These are phyloP conservation scores for Naso thynnoides DNA, from an alignment of 2,797 vertebrate genomes.

Conservation along the genomic window DNA sequence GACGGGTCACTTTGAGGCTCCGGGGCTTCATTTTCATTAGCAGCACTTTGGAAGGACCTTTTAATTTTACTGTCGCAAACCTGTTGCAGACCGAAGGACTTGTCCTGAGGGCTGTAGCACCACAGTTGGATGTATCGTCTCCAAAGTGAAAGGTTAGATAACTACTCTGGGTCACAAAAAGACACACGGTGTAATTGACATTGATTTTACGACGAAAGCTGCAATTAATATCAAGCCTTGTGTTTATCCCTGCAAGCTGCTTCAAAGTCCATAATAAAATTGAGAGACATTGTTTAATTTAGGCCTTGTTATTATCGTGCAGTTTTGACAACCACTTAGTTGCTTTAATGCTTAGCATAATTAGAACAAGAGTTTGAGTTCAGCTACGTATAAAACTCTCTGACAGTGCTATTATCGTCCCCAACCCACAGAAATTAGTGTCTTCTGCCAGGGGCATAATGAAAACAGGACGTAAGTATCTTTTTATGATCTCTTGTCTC, in stretches of 20 bases:
- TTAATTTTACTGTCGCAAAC: slow-evolving; percentile 77
- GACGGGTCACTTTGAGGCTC: slow-evolving; percentile 53
- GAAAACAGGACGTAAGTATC: slow-evolving; percentile 54
- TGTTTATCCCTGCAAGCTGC: slow-evolving; percentile 70
- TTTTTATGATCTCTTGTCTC: slow-evolving; percentile 62
- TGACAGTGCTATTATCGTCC: slow-evolving; percentile 75
- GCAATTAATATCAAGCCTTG: slow-evolving; percentile 78
- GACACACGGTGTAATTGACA: slow-evolving; percentile 71
- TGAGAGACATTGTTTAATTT: slow-evolving; percentile 75
- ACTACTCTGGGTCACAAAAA: slow-evolving; percentile 61
- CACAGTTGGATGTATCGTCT: slow-evolving; percentile 69
- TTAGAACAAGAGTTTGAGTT: slow-evolving; percentile 71
- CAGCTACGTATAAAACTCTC: slow-evolving; percentile 70
- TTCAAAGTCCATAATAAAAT: slow-evolving; percentile 69
- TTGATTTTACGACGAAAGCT: slow-evolving; percentile 82
- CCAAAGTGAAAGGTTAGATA: slow-evolving; percentile 70
- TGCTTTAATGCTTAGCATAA: slow-evolving; percentile 77
- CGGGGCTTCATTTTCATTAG: slow-evolving; percentile 80
- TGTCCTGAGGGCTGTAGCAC: slow-evolving; percentile 66
- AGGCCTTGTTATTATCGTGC: slow-evolving; percentile 57
- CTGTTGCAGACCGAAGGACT: slow-evolving; percentile 67
- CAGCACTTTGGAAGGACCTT: slow-evolving; percentile 66
- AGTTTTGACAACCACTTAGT: slow-evolving; percentile 73
- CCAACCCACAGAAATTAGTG: slow-evolving; percentile 58
- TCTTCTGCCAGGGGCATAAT: slow-evolving; percentile 59